Base-by-base conservation (phyloP, 2,797 vertebrate species). In the Petrocephalus schoutedeni region DNA sequence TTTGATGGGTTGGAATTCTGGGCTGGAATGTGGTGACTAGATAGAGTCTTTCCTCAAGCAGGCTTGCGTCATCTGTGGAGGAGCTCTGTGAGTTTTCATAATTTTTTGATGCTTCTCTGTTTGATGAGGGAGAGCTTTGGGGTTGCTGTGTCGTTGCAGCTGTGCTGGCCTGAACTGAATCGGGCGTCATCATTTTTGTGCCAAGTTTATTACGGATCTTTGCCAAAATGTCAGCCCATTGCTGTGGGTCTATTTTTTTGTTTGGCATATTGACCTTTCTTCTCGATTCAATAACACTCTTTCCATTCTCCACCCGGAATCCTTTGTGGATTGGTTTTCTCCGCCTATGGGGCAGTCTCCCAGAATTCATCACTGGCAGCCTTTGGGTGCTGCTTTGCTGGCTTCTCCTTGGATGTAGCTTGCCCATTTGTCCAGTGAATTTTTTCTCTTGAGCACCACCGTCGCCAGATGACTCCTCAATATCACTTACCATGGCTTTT, bases 221-320 rank as follows among this genome's bases (percentile, higher is more conserved):
- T 16, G 97, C 97, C 89, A 99, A 92, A 93, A 99, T 98, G 28
- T 96, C 95, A 0, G 98, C 98, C 98, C 98, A 99, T 1, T 94
- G 97, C 84, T 97, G 93, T 0, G 97, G 97, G 89, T 97, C 96
- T 88, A 99, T 98, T 90, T 97, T 97, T 16, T 95, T 96, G 89
- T 93, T 98, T 6, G 96, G 95, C 92, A 97, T 54, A 58, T 95
- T 95, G 16, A 96, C 90, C 91, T 96, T 96, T 14, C 97, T 95
- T 19, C 95, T 93, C 64, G 92, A 95, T 19, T 97, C 97, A 10
- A 93, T 94, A 1, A 77, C 91, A 0, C 93, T 92, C 86, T 95
- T 95, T 0, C 95, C 95, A 87, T 97, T 96, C 0, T 94, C 94
- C 2, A 92, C 71, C 0, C 64, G 94, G 2, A 92, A 91, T 0